phyloP scores from a whole-genome alignment of 2,888 invertebrate genomes.

The Agonopterix heracliana region DNA sequence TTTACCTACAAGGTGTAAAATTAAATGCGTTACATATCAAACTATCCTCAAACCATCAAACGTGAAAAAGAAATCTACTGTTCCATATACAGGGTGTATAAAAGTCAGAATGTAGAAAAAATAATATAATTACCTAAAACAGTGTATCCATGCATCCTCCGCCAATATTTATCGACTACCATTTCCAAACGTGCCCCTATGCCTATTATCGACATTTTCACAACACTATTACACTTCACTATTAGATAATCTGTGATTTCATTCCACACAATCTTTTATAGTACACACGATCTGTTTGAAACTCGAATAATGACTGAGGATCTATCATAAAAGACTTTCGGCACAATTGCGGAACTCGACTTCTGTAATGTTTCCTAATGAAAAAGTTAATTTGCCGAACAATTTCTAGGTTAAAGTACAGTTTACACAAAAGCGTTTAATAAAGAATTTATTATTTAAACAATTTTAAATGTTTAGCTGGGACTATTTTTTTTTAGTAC shows the following conservation, averaged over 20 bases:
- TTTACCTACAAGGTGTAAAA: no score
- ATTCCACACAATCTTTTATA: neutral
- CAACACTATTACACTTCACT: conserved; percentile 2
- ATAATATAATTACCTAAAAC: conserved; percentile 42
- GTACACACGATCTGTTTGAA: conserved; percentile 2
- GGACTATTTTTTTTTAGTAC: no score
- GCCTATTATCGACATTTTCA: conserved; percentile 14
- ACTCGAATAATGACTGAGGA: conserved; percentile 7
- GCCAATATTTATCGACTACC: conserved; percentile 39
- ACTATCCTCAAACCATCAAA: no score
- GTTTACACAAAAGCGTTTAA: neutral
- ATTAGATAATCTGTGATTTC: neutral
- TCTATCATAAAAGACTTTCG: conserved; percentile 4
- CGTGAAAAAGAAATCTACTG: no score
- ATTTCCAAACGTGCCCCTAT: conserved; percentile 37
- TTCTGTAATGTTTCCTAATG: conserved; percentile 5
- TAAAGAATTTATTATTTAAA: no score
- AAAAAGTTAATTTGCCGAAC: conserved; percentile 5
- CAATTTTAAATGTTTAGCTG: no score
- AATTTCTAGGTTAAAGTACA: conserved; percentile 9
- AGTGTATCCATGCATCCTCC: conserved; percentile 50
- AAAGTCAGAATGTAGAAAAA: neutral
- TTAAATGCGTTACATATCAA: no score
- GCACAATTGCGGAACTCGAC: neutral
- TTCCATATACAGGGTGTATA: neutral